These are phyloP conservation scores for Ptychochromis oligacanthus DNA, from an alignment of 2,113 vertebrate species.

Conservation along the genomic window DNA sequence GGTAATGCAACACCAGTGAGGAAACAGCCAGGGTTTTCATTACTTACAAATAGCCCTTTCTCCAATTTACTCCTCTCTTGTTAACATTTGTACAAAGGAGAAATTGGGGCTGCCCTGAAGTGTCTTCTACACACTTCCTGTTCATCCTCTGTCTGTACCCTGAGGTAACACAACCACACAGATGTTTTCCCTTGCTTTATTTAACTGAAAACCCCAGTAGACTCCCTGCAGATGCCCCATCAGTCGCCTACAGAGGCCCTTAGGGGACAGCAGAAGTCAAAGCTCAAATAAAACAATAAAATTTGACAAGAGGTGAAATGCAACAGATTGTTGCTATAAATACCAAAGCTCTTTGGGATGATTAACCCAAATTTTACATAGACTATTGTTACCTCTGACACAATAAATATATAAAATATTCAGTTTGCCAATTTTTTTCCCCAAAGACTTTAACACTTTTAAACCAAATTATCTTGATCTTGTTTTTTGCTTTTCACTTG, in stretches of 20 bases:
- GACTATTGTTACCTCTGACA: not conserved
- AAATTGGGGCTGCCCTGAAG: not conserved
- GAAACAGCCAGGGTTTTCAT: not conserved
- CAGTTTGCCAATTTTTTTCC: not conserved
- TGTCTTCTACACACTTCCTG: not conserved
- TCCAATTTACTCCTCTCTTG: not conserved
- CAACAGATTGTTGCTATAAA: not conserved
- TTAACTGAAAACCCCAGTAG: not conserved
- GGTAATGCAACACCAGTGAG: not conserved
- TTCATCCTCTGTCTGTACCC: not conserved
- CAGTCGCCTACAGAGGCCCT: not conserved
- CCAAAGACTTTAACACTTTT: not conserved
- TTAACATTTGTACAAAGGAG: not conserved
- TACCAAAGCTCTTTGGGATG: not conserved
- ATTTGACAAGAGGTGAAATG: not conserved
- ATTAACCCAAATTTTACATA: not conserved
- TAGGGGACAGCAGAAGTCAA: not conserved
- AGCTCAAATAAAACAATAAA: slow-evolving; percentile 35
- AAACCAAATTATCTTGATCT: not conserved
- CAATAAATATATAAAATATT: not conserved
- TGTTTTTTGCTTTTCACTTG: not conserved
- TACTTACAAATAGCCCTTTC: not conserved
- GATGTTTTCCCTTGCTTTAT: not conserved
- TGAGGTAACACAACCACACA: not conserved
- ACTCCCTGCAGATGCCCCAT: not conserved